Conservation (phyloP, 2,888 invertebrate genomes). For the Abscondita cerata region DNA sequence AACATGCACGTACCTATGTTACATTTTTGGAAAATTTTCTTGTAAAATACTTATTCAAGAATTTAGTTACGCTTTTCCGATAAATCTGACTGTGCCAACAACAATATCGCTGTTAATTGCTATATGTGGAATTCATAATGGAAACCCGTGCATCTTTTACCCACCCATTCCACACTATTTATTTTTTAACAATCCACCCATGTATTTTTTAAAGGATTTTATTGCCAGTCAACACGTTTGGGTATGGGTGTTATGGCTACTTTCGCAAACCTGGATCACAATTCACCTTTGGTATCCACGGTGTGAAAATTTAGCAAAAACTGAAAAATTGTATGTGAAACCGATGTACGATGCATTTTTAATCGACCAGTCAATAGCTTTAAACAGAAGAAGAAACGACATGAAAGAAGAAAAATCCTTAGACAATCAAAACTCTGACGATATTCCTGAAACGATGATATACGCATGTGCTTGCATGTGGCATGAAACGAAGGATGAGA, state of each 20-base stretch:
- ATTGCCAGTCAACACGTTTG: slow-evolving; percentile 71
- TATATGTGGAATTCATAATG: slow-evolving; percentile 69
- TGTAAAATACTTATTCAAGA: slow-evolving; percentile 90
- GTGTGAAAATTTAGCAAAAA: slow-evolving; percentile 82
- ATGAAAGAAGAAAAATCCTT: slow-evolving; percentile 38
- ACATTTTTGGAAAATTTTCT: slow-evolving; percentile 77
- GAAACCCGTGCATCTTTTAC: slow-evolving; percentile 74
- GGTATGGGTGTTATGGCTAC: slow-evolving; percentile 81
- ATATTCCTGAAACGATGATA: slow-evolving; percentile 63
- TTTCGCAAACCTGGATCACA: slow-evolving; percentile 88
- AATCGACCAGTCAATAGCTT: slow-evolving; percentile 82
- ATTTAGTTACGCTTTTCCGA: slow-evolving; percentile 85
- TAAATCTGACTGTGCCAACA: slow-evolving; percentile 78
- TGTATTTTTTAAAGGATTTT: slow-evolving; percentile 63
- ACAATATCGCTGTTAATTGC: slow-evolving; percentile 73
- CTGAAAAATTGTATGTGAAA: slow-evolving; percentile 83
- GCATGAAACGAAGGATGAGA: slow-evolving; percentile 91
- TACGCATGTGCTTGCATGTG: slow-evolving; percentile 94
- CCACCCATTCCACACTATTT: slow-evolving; percentile 84
- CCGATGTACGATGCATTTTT: slow-evolving; percentile 85
- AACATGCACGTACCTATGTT: slow-evolving; percentile 70
- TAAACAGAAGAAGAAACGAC: slow-evolving; percentile 81
- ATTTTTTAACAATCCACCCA: slow-evolving; percentile 73
- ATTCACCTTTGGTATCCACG: slow-evolving; percentile 85
- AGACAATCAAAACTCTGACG: slow-evolving; percentile 58